A percentile compares a stretch with the other conserved stretches of the same genome.
These are phyloP conservation scores for Tyrannus savana DNA, from an alignment of 2,113 vertebrate species.

Conservation along the genomic window DNA sequence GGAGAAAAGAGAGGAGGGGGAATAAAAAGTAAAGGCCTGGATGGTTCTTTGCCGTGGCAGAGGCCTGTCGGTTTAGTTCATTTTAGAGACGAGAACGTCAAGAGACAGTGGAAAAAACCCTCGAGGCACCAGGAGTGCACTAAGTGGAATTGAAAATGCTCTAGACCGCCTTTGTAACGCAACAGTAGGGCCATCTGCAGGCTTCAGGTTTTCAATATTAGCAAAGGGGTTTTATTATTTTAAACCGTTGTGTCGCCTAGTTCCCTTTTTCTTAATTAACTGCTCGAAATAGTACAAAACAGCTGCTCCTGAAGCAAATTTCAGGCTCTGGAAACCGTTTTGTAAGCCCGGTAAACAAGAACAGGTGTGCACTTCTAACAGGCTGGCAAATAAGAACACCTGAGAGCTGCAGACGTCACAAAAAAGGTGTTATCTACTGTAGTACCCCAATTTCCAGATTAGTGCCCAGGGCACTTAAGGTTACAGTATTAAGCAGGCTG, in stretches of 20 bases:
- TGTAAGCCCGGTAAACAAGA: neutral
- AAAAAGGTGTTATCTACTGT: neutral
- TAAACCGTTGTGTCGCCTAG: neutral
- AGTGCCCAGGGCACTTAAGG: neutral
- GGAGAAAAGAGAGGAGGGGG: neutral
- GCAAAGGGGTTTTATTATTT: neutral
- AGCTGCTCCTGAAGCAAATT: neutral
- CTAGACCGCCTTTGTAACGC: neutral
- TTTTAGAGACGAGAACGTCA: constrained; percentile 26
- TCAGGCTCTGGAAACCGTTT: neutral
- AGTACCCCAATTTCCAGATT: neutral
- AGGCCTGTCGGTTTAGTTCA: constrained; percentile 4
- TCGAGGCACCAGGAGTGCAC: constrained; percentile 12
- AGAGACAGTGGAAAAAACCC: constrained; percentile 68
- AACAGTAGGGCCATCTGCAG: constrained; percentile 17
- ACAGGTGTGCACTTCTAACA: neutral
- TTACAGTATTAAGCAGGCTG: neutral
- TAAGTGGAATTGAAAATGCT: constrained; percentile 54
- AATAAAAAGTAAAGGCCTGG: neutral
- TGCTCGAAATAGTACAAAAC: neutral
- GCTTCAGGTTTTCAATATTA: neutral
- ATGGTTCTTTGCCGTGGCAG: neutral
- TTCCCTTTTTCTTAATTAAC: neutral
- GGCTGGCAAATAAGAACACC: neutral
- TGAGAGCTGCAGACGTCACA: neutral